Evolutionary conservation across 2,888 invertebrate species (phyloP).

Genomic region (Mesorhabditis spiculigera): DNA sequence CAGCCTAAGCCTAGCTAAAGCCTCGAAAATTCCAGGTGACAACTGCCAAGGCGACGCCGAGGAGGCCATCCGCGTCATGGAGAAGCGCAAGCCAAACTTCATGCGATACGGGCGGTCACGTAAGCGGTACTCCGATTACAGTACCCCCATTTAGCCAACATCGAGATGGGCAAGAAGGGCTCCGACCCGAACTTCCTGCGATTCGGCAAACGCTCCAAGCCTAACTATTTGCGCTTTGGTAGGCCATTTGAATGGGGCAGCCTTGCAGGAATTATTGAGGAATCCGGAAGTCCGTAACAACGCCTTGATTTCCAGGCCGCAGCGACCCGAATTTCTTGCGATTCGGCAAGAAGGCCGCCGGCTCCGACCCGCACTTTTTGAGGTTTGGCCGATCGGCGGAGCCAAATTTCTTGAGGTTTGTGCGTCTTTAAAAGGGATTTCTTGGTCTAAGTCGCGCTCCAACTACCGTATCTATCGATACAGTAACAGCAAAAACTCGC

Average conservation of each 20-base stretch:
- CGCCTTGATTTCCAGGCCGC: constrained; percentile 22
- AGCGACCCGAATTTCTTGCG: constrained; percentile 54
- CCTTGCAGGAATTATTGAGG: too few species aligned
- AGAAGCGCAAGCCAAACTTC: constrained; percentile 56
- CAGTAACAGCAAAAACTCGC: too few species aligned
- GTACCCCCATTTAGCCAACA: constrained; percentile 15
- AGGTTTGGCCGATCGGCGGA: constrained; percentile 49
- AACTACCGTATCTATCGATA: too few species aligned
- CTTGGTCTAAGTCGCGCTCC: too few species aligned
- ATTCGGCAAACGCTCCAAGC: constrained; percentile 24
- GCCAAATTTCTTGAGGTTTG: constrained; percentile 54
- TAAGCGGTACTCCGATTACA: constrained; percentile 12
- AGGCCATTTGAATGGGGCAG: background rate
- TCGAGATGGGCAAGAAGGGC: constrained; percentile 47
- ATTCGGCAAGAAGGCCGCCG: constrained; percentile 49
- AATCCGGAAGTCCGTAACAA: too few species aligned
- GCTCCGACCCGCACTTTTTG: constrained; percentile 48
- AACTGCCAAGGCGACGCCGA: constrained; percentile 48
- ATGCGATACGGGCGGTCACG: constrained; percentile 53
- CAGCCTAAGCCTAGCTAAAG: too few species aligned
- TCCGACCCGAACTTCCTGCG: constrained; percentile 53
- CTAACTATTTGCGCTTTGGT: constrained; percentile 6
- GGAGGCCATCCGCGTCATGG: constrained; percentile 42
- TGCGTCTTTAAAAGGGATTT: constrained; percentile 51
- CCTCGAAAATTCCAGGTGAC: constrained; percentile 30